Percentiles rank a stretch among this genome's conserved stretches.
Conservation (phyloP, 2,113 vertebrate species). For the Alectura lathami region DNA sequence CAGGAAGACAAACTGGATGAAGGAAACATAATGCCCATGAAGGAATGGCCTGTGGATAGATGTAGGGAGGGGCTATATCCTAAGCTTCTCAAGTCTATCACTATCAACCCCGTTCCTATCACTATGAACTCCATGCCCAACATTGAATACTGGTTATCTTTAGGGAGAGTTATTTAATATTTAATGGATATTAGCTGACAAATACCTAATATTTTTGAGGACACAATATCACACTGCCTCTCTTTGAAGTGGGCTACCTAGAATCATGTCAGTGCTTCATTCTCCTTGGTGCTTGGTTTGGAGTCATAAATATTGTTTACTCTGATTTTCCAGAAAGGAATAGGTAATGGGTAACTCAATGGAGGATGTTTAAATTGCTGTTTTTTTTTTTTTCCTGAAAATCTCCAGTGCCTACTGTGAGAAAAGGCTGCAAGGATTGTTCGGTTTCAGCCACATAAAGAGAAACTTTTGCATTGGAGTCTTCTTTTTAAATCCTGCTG, state of each 20-base stretch:
- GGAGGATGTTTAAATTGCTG: background rate
- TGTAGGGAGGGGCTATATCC: background rate
- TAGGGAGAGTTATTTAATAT: background rate
- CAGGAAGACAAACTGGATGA: background rate
- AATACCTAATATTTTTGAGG: background rate
- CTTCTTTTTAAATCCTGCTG: background rate
- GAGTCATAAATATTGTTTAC: background rate
- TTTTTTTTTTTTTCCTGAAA: slow-evolving; percentile 6
- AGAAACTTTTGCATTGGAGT: background rate
- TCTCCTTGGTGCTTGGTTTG: background rate
- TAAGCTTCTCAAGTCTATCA: background rate
- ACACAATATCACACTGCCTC: background rate
- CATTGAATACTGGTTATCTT: background rate
- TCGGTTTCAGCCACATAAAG: background rate
- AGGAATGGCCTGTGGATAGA: background rate
- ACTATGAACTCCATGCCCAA: background rate
- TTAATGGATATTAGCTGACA: background rate
- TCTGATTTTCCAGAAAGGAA: background rate
- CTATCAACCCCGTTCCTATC: too few relatives aligned
- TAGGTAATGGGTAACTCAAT: background rate
- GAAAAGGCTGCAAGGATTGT: background rate
- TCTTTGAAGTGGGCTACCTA: background rate
- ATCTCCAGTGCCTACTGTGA: background rate
- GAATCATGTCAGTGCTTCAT: background rate
- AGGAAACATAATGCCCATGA: background rate